These are phyloP conservation scores for Acrocephalus arundinaceus DNA, from an alignment of 2,113 vertebrate species.

Conservation along the genomic window DNA sequence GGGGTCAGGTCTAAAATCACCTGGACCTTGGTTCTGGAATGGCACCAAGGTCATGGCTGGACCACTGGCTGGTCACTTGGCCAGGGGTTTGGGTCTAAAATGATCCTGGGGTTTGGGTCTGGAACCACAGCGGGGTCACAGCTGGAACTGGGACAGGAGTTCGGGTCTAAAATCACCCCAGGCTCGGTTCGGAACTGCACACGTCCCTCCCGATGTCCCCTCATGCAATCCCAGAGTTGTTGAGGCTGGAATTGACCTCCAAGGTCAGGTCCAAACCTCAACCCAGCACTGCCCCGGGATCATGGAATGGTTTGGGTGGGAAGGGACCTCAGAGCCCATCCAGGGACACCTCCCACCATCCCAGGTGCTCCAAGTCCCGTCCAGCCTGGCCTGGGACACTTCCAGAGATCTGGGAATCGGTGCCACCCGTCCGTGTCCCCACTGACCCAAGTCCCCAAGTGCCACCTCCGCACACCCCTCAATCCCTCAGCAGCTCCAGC, in stretches of 20 bases:
- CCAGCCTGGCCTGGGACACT: not conserved
- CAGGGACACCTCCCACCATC: accelerated
- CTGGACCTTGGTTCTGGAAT: not conserved
- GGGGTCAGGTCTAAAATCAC: not conserved
- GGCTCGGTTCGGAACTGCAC: accelerated
- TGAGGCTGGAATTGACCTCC: not conserved
- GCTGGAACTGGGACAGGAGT: too few relatives aligned
- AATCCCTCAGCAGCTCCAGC: not conserved
- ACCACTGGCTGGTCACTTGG: too few relatives aligned
- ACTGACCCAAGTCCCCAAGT: not conserved
- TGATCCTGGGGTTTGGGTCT: not conserved
- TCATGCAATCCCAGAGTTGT: accelerated
- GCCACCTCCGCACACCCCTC: accelerated
- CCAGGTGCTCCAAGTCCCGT: not conserved
- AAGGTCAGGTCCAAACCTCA: accelerated
- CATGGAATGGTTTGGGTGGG: not conserved
- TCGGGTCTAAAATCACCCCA: not conserved
- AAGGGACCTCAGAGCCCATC: not conserved
- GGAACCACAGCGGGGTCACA: not conserved
- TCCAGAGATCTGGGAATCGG: not conserved
- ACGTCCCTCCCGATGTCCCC: not conserved
- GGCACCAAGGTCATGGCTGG: accelerated
- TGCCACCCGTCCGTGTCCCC: not conserved
- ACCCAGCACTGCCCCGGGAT: accelerated
- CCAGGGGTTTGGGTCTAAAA: not conserved